phyloP scores from a whole-genome alignment of 2,113 vertebrate genomes.

The Sigmodon hispidus region DNA sequence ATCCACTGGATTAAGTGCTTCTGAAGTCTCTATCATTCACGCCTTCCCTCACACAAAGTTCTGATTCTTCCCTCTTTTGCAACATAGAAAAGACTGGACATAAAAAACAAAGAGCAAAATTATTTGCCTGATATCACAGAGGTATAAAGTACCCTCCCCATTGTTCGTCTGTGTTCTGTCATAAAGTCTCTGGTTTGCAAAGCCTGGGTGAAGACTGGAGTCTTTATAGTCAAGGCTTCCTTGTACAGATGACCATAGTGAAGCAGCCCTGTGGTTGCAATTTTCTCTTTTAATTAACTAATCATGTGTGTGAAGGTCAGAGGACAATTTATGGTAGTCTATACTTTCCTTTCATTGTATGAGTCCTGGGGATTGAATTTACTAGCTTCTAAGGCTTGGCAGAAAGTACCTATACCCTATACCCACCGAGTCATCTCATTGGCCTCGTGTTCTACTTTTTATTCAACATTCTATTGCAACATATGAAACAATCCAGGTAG shows the following conservation, averaged over 20 bases:
- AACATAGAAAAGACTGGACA: background rate
- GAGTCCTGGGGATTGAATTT: background rate
- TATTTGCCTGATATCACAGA: background rate
- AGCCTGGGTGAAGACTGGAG: background rate
- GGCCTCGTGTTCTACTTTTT: background rate
- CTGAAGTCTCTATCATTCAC: background rate
- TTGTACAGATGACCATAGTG: background rate
- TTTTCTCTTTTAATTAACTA: background rate
- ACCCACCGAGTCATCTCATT: background rate
- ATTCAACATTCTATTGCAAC: background rate
- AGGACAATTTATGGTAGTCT: background rate
- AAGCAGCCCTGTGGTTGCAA: background rate
- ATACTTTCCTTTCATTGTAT: background rate
- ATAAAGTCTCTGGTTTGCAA: background rate
- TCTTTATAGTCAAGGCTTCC: background rate
- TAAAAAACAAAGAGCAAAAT: background rate
- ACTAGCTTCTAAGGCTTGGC: background rate
- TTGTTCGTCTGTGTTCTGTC: background rate
- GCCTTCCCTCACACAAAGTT: background rate
- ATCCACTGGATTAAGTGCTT: background rate
- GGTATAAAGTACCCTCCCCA: background rate
- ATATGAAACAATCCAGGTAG: background rate
- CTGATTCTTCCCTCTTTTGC: background rate
- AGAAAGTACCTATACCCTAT: too few species aligned
- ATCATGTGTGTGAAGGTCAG: background rate